Base-by-base conservation (phyloP, 2,888 invertebrate genomes). In the Netelia fuscicornis region DNA sequence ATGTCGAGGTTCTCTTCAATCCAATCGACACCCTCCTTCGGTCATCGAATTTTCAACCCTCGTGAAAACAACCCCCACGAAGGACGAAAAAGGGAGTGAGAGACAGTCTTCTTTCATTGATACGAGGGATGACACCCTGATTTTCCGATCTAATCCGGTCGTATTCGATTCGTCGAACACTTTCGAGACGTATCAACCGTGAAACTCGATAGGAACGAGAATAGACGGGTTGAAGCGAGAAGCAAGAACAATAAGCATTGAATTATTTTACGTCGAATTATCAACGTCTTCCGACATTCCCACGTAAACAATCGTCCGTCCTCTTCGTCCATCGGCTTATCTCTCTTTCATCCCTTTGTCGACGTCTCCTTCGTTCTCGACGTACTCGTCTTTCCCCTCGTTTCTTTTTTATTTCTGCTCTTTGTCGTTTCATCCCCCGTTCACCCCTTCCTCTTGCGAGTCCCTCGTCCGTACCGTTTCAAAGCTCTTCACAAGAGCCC, bases 231-330 rank as follows among this genome's bases (percentile, higher is more conserved):
- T 6, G 37, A 37, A 37, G 37, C 37, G 37, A 37, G 17, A 75
- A 65, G 2, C 5, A 67, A 58, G 44, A 23, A 6, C n/a, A 48
- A 67, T 23, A 23, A 42, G 3, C n/a, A 13, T 23, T 62, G 10
- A 17, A 11, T 10, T 13, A 44, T 70, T 52, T 23, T 2, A 42
- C 25, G 30, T 65, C n/a, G 75, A 70, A 37, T 37, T 25, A 42
- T 30, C 58, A 64, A 60, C 58, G 44, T 54, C 25, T 77, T 44
- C 17, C 25, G n/a, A 75, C 70, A 67, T 81, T 56, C n/a, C 62
- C 60, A 52, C 25, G 5, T 54, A 30, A 13, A 20, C 54, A 44
- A 42, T n/a, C 48, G 10, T 48, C 13, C 25, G 25, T 75, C 62
- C 42, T 62, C 25, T 25, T 17, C 20, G 44, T 48, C 20, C 9